These are phyloP conservation scores for Willisornis vidua DNA, from an alignment of 2,113 vertebrate genomes.

Conservation along the genomic window DNA sequence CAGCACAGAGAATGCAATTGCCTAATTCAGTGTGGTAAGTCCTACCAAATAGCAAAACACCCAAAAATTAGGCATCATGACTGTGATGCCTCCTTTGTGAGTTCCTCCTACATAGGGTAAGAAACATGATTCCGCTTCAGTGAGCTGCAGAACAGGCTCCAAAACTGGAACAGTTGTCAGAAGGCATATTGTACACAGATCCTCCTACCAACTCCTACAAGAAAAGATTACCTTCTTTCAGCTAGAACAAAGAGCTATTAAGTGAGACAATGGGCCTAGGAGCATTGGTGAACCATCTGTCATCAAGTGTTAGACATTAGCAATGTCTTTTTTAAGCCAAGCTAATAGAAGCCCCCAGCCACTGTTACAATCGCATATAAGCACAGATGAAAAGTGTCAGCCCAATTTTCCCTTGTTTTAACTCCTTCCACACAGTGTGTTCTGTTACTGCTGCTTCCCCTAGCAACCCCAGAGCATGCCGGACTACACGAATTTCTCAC, in stretches of 20 bases:
- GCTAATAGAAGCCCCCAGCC: neutral
- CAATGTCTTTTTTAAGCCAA: slow-evolving; percentile 13
- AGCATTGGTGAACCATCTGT: neutral
- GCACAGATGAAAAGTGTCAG: neutral
- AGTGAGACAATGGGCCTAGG: slow-evolving; percentile 31
- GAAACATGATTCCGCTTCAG: neutral
- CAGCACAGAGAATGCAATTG: neutral
- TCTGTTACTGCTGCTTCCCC: neutral
- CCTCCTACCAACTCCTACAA: slow-evolving; percentile 35
- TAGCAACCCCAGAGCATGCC: neutral
- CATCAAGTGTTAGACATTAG: neutral
- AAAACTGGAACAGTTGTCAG: neutral
- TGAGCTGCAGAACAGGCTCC: neutral
- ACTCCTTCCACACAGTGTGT: neutral
- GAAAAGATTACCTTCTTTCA: slow-evolving; percentile 39
- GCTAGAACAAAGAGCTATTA: slow-evolving; percentile 44
- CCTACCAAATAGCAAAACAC: neutral
- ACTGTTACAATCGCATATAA: neutral
- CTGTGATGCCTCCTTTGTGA: neutral
- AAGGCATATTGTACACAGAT: neutral
- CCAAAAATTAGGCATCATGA: neutral
- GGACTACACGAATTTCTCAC: neutral
- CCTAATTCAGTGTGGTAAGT: neutral
- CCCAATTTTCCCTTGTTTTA: neutral
- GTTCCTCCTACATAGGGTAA: neutral